Conservation (phyloP, 2,888 invertebrate genomes). For the Flabesymbios commensalis region DNA sequence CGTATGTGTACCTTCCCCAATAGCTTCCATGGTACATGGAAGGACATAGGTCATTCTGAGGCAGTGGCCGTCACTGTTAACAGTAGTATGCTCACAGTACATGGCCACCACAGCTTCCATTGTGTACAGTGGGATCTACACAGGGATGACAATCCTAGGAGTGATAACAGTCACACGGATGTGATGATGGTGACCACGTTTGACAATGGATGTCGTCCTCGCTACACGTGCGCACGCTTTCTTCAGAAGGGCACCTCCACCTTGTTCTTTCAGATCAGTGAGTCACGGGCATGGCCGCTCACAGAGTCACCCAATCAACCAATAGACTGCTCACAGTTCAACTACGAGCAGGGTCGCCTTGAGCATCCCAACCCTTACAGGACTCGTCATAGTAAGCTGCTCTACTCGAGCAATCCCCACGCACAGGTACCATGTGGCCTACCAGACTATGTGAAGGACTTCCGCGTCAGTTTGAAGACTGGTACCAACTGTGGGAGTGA, state of each 20-base stretch:
- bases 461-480: constrained; percentile 15
- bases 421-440: constrained; percentile 12
- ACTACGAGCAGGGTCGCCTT: constrained; percentile 3
- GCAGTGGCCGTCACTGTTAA: constrained; percentile 13
- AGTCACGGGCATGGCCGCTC: constrained; percentile 22
- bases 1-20: constrained; percentile 21
- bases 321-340: constrained; percentile 20
- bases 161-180: background rate
- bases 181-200: constrained; percentile 22
- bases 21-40: constrained; percentile 25
- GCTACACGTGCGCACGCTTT: constrained; percentile 22
- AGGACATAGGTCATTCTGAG: constrained; percentile 10
- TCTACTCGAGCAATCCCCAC: constrained; percentile 2
- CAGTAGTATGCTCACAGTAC: constrained; percentile 8
- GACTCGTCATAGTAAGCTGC: constrained; percentile 1
- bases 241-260: constrained; percentile 13
- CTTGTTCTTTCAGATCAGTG: constrained; percentile 25
- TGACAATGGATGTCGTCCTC: constrained; percentile 24
- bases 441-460: constrained; percentile 9
- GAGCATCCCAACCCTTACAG: constrained; percentile 3
- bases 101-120: constrained; percentile 18
- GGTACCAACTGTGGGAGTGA: constrained; percentile 7
- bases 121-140: constrained; percentile 23
- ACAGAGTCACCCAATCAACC: constrained; percentile 5
- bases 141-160: background rate